Evolutionary conservation across 2,888 invertebrate species (phyloP).

Genomic region (Dusona sp.): DNA sequence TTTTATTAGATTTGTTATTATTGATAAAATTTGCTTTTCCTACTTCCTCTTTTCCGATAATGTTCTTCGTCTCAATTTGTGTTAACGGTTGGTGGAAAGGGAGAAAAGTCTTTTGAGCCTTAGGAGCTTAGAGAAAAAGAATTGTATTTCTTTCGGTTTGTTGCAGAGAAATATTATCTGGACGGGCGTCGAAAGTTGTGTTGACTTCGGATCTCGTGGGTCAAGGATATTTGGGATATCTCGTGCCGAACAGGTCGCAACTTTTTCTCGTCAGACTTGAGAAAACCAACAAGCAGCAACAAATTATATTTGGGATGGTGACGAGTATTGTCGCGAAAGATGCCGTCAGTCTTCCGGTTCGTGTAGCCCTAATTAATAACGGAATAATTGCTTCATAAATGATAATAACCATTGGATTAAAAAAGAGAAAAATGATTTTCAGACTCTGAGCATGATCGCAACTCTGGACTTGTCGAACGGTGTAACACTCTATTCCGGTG

Average conservation of each 20-base stretch:
- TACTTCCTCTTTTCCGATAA: neutral
- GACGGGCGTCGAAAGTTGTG: conserved; percentile 91
- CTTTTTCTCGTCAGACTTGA: conserved; percentile 90
- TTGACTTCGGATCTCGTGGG: conserved; percentile 94
- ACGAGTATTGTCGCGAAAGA: conserved; percentile 92
- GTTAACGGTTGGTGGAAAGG: too few relatives aligned
- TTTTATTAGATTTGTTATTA: too few relatives aligned
- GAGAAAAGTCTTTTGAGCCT: too few relatives aligned
- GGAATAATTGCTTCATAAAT: neutral
- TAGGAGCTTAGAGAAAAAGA: too few relatives aligned
- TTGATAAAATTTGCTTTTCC: too few relatives aligned
- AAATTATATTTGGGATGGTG: conserved; percentile 91
- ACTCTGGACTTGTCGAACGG: conserved; percentile 92
- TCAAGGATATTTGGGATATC: conserved; percentile 93
- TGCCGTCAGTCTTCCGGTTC: conserved; percentile 91
- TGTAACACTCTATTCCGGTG: conserved; percentile 94
- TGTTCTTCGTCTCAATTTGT: too few relatives aligned
- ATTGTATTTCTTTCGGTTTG: conserved; percentile 58
- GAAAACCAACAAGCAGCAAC: conserved; percentile 87
- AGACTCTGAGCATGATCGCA: conserved; percentile 92
- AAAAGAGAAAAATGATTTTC: conserved; percentile 29
- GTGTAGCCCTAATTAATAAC: conserved; percentile 67
- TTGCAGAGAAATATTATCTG: conserved; percentile 85
- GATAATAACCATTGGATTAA: neutral
- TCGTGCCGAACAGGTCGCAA: conserved; percentile 88